Conservation (phyloP, 2,797 vertebrate species). For the Oreochromis mossambicus region DNA sequence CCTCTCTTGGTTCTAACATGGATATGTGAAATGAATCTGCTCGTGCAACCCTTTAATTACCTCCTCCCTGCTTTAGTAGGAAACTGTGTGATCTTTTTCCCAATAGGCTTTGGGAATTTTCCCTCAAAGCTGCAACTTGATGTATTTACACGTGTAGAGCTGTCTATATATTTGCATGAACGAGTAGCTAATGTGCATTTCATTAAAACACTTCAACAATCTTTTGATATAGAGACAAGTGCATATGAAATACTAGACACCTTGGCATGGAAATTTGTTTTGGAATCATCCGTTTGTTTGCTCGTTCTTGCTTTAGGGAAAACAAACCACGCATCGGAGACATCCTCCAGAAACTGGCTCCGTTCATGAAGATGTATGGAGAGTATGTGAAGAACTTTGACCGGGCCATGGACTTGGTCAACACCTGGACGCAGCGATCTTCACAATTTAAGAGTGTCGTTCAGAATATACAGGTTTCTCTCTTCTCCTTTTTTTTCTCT, state of each 20-base stretch:
- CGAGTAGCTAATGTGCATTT: neutral
- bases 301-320: conserved; percentile 72
- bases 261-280: neutral
- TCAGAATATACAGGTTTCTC: conserved; percentile 85
- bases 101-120: neutral
- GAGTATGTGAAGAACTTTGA: conserved; percentile 99
- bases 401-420: conserved; percentile 91
- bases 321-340: conserved; percentile 92
- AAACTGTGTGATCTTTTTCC: neutral
- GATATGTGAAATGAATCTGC: neutral
- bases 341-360: conserved; percentile 96
- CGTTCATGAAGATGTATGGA: conserved; percentile 98
- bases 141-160: neutral
- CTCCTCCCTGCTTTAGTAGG: neutral
- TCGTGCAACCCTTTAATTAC: neutral
- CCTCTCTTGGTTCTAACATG: neutral
- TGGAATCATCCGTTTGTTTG: neutral
- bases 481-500: neutral
- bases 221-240: neutral
- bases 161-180: neutral
- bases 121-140: neutral
- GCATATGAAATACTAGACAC: neutral
- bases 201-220: neutral
- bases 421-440: conserved; percentile 88
- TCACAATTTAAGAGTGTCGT: conserved; percentile 87